phyloP scores from a whole-genome alignment of 2,113 vertebrate genomes.

The Poeciliopsis retropinna region DNA sequence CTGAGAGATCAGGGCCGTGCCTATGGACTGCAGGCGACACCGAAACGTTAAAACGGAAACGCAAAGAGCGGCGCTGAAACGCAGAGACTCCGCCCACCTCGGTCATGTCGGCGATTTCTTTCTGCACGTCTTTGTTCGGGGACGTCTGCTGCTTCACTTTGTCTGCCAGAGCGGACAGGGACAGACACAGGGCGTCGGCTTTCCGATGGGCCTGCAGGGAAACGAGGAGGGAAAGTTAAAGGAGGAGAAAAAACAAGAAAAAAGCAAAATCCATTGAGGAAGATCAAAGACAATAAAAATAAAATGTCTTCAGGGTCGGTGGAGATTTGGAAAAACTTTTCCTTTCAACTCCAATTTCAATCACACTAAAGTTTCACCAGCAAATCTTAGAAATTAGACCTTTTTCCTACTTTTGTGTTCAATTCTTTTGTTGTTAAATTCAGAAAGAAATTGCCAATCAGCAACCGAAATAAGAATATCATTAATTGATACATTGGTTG shows the following conservation, averaged over 20 bases:
- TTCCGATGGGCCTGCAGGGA: conserved; percentile 89
- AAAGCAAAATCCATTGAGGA: neutral
- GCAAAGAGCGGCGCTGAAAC: no score
- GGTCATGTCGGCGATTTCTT: conserved; percentile 89
- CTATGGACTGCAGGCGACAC: conserved; percentile 79
- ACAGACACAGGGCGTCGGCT: conserved; percentile 84
- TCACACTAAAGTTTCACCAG: no score
- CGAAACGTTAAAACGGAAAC: neutral
- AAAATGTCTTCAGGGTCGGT: neutral
- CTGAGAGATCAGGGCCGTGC: conserved; percentile 90
- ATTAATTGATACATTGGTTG: no score
- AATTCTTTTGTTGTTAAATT: no score
- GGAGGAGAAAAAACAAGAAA: neutral
- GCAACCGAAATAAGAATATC: no score
- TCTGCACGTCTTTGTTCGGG: conserved; percentile 96
- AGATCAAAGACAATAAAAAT: neutral
- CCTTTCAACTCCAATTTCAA: neutral
- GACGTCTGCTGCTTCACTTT: conserved; percentile 90
- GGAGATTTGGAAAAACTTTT: neutral
- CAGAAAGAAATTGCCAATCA: no score
- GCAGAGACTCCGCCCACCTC: conserved; percentile 81
- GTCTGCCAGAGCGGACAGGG: conserved; percentile 81
- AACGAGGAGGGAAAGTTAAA: neutral
- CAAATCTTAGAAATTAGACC: no score
- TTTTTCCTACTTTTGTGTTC: no score